These are phyloP conservation scores for Cantharis rustica DNA, from an alignment of 2,888 invertebrate species.

Conservation along the genomic window DNA sequence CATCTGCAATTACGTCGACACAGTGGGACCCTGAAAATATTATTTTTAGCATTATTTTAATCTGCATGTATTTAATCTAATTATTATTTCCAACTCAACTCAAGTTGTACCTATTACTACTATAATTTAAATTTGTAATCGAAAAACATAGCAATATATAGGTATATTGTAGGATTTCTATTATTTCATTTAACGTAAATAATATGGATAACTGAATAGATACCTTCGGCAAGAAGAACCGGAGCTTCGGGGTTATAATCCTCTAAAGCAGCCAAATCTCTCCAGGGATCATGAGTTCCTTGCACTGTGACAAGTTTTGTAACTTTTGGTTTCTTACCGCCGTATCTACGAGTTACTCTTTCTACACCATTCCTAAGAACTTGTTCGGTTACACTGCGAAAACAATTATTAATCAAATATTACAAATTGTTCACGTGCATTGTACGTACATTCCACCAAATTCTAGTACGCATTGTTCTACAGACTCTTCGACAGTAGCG, in stretches of 20 bases:
- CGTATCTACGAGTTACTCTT: slow-evolving; percentile 5
- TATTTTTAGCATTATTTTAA: too few species aligned
- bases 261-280: background rate
- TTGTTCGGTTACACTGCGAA: background rate
- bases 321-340: slow-evolving; percentile 4
- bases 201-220: background rate
- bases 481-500: background rate
- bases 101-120: too few species aligned
- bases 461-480: background rate
- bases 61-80: too few species aligned
- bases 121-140: too few species aligned
- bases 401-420: background rate
- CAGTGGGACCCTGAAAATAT: background rate
- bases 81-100: too few species aligned
- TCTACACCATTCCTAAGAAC: background rate
- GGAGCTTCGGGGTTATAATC: background rate
- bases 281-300: slow-evolving; percentile 10
- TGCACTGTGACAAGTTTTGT: slow-evolving; percentile 9
- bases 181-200: too few species aligned
- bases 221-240: background rate
- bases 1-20: background rate
- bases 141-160: too few species aligned
- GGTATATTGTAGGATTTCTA: too few species aligned
- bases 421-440: background rate
- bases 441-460: slow-evolving; percentile 5